A percentile compares a stretch with the other conserved stretches of the same genome.
These are phyloP conservation scores for Orchesella flavescens DNA, from an alignment of 2,888 invertebrate genomes.

Conservation along the genomic window DNA sequence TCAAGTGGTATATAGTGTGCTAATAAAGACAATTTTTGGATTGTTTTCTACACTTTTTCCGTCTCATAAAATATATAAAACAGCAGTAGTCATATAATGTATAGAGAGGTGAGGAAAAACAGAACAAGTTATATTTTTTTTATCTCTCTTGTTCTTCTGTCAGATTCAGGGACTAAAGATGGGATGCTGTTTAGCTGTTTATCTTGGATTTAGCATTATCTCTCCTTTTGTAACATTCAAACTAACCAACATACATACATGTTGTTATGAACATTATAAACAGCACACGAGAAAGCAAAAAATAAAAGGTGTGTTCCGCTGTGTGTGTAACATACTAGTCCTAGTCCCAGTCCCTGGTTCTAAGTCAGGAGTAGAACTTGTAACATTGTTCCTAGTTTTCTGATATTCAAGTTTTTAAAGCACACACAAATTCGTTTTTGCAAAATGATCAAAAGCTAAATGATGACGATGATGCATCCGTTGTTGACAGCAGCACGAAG, in stretches of 20 bases:
- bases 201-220: neutral
- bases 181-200: neutral
- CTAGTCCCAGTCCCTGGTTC: no score
- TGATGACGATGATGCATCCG: neutral
- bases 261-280: no score
- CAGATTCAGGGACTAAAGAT: neutral
- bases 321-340: no score
- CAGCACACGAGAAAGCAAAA: no score
- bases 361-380: no score
- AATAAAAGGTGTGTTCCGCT: no score
- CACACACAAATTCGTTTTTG: neutral
- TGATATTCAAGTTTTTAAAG: neutral
- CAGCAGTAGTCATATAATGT: neutral
- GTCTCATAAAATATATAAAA: neutral
- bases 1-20: slow-evolving; percentile 8
- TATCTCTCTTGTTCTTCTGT: neutral
- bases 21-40: slow-evolving; percentile 33
- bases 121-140: slow-evolving; percentile 26
- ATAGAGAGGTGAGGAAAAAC: neutral
- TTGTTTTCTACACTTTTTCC: slow-evolving; percentile 21
- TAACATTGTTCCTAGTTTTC: no score
- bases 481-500: neutral
- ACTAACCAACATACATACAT: no score
- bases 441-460: neutral
- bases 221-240: no score